phyloP scores from a whole-genome alignment of 2,888 invertebrate species.

The Perithous albicinctus region DNA sequence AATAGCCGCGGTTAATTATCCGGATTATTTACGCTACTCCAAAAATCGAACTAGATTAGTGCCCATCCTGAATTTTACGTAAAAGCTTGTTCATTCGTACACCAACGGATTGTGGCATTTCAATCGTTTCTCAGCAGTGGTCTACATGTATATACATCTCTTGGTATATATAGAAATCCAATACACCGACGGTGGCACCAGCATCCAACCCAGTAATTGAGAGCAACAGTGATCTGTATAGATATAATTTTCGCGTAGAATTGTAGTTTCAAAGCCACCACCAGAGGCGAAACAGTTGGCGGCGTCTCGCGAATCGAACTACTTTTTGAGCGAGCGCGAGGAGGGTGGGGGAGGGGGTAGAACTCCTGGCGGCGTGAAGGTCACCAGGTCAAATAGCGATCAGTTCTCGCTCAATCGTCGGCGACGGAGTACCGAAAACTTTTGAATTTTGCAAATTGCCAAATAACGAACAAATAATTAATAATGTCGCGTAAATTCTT shows the following conservation, averaged over 20 bases:
- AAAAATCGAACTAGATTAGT: too few species aligned
- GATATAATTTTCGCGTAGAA: constrained; percentile 10
- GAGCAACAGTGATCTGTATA: background rate
- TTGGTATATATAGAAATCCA: background rate
- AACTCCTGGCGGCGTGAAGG: constrained; percentile 58
- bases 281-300: background rate
- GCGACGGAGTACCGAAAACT: background rate
- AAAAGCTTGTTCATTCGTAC: background rate
- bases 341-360: background rate
- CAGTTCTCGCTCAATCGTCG: constrained; percentile 51
- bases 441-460: constrained; percentile 6
- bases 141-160: background rate
- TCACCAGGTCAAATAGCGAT: constrained; percentile 64
- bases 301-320: constrained; percentile 1
- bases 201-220: background rate
- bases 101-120: background rate
- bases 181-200: constrained; percentile 12
- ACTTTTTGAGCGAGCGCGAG: too few species aligned
- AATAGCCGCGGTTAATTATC: too few species aligned
- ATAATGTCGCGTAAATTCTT: constrained; percentile 95
- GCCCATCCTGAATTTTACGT: too few species aligned
- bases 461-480: background rate
- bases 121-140: background rate
- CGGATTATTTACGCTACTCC: too few species aligned
- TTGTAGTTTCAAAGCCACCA: constrained; percentile 18